phyloP scores from a whole-genome alignment of 2,888 invertebrate species.

The Gortyna flavago region DNA sequence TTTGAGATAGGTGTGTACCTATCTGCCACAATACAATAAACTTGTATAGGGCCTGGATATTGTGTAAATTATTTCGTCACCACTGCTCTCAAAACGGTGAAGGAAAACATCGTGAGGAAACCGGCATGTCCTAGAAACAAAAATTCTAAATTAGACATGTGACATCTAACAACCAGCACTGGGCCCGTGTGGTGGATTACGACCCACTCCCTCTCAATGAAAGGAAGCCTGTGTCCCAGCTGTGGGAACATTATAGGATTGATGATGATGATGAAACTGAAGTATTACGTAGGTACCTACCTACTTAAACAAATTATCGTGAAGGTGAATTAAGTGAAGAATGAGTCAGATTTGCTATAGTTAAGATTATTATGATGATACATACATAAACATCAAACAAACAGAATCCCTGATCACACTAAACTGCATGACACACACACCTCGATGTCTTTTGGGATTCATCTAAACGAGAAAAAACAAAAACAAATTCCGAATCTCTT shows the following conservation, averaged over 20 bases:
- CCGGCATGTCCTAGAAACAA: neutral
- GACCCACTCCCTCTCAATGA: neutral
- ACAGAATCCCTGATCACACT: neutral
- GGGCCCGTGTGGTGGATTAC: neutral
- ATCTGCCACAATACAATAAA: neutral
- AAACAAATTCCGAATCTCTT: constrained; percentile 61
- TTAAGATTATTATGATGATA: neutral
- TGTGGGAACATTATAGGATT: neutral
- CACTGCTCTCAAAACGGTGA: neutral
- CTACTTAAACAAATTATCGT: neutral
- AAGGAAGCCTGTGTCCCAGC: neutral
- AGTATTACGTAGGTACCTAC: neutral
- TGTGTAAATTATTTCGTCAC: neutral
- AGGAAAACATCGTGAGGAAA: neutral
- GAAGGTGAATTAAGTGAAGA: neutral
- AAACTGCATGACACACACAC: constrained; percentile 27
- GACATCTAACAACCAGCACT: neutral
- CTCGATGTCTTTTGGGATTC: constrained; percentile 53
- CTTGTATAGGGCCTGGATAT: neutral
- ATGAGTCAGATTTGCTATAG: neutral
- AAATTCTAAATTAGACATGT: neutral
- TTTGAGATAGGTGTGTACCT: too few species aligned
- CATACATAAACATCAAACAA: neutral
- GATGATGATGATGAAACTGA: neutral
- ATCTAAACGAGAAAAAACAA: constrained; percentile 54